Evolutionary conservation across 2,888 invertebrate species (phyloP).

Genomic region (Seira ritae): DNA sequence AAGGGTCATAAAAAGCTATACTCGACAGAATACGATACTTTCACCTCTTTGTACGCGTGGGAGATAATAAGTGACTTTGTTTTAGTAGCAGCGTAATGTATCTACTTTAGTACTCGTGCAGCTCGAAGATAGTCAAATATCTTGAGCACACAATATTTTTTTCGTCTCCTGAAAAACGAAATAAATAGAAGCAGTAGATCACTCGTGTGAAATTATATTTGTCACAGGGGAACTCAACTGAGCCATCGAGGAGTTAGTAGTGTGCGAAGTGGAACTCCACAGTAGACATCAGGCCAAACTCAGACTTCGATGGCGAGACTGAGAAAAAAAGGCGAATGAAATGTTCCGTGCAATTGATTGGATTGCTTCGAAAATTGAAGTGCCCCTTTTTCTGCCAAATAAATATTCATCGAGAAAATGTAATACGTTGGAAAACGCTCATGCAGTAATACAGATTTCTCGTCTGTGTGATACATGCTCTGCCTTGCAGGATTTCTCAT

Average conservation of each 20-base stretch:
- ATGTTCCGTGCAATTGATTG: slow-evolving; percentile 52
- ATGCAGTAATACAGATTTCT: neutral
- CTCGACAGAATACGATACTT: too few relatives aligned
- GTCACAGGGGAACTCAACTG: slow-evolving; percentile 32
- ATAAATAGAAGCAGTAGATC: slow-evolving; percentile 28
- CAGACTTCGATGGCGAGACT: neutral
- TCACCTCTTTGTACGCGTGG: too few relatives aligned
- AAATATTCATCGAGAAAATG: slow-evolving; percentile 36
- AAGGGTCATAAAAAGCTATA: too few relatives aligned
- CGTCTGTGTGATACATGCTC: neutral
- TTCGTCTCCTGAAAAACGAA: neutral
- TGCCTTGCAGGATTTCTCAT: neutral
- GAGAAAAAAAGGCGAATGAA: slow-evolving; percentile 26
- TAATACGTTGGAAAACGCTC: neutral
- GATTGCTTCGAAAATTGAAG: slow-evolving; percentile 56
- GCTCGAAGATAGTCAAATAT: neutral
- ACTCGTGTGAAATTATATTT: slow-evolving; percentile 54
- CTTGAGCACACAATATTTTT: neutral
- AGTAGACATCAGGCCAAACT: neutral
- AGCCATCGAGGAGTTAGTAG: too few relatives aligned
- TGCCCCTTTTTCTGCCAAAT: slow-evolving; percentile 55
- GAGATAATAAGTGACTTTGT: too few relatives aligned
- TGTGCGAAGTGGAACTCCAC: too few relatives aligned
- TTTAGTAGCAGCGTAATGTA: too few relatives aligned
- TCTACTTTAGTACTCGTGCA: neutral